Evolutionary conservation across 2,888 invertebrate species (phyloP).

Genomic region (Trichogramma evanescens): DNA sequence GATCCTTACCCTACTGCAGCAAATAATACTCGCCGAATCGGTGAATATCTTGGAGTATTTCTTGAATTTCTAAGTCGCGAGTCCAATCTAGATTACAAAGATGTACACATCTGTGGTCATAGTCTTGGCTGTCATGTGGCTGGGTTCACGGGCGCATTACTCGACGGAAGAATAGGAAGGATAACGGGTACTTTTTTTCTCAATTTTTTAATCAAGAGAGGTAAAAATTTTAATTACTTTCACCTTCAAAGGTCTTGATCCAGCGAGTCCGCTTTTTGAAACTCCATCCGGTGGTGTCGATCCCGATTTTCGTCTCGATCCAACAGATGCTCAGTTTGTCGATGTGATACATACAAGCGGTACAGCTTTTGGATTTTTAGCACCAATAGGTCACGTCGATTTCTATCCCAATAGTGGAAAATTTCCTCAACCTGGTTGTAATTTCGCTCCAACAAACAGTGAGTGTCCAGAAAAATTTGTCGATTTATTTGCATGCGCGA

Average conservation of each 20-base stretch:
- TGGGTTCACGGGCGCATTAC: slow-evolving; percentile 35
- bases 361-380: slow-evolving; percentile 58
- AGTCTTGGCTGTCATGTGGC: slow-evolving; percentile 45
- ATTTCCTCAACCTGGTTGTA: slow-evolving; percentile 64
- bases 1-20: slow-evolving; percentile 34
- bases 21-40: slow-evolving; percentile 36
- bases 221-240: slow-evolving; percentile 3
- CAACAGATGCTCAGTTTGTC: slow-evolving; percentile 62
- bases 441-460: slow-evolving; percentile 36
- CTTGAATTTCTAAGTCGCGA: slow-evolving; percentile 36
- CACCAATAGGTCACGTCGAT: slow-evolving; percentile 63
- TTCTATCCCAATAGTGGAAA: slow-evolving; percentile 69
- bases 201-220: background rate
- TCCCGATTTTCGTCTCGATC: slow-evolving; percentile 51
- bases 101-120: slow-evolving; percentile 43
- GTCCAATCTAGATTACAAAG: slow-evolving; percentile 37
- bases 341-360: slow-evolving; percentile 70
- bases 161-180: slow-evolving; percentile 39
- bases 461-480: slow-evolving; percentile 7
- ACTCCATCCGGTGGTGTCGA: slow-evolving; percentile 35
- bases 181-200: slow-evolving; percentile 45
- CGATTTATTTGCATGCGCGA: background rate
- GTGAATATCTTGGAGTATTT: slow-evolving; percentile 36
- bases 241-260: slow-evolving; percentile 50
- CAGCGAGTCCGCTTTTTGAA: slow-evolving; percentile 62